Percentiles rank a stretch among this genome's conserved stretches.
These are phyloP conservation scores for Acipenser transmontanus DNA, from an alignment of 2,797 vertebrate genomes.

Conservation along the genomic window DNA sequence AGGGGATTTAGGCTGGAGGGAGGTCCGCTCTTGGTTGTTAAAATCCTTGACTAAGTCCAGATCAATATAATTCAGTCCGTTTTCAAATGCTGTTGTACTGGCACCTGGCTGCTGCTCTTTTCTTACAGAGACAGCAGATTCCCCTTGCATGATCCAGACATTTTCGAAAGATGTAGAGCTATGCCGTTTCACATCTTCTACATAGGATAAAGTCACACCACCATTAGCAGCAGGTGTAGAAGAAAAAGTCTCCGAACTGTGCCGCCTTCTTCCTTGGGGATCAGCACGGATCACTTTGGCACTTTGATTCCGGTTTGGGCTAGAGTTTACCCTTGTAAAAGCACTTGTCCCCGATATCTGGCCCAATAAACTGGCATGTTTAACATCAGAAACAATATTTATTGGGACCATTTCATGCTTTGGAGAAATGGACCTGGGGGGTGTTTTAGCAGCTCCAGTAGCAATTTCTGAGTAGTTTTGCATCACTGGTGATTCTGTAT, in stretches of 20 bases:
- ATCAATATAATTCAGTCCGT: slow-evolving; percentile 79
- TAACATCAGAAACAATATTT: slow-evolving; percentile 27
- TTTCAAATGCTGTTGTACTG: slow-evolving; percentile 44
- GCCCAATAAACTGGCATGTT: slow-evolving; percentile 47
- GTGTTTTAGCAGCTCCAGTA: slow-evolving; percentile 29
- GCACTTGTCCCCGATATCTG: slow-evolving; percentile 53
- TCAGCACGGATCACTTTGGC: slow-evolving; percentile 76
- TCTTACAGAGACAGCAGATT: slow-evolving; percentile 28
- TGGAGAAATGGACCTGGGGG: slow-evolving; percentile 32
- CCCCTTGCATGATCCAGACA: slow-evolving; percentile 67
- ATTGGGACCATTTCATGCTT: slow-evolving; percentile 14
- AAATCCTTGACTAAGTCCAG: slow-evolving; percentile 71
- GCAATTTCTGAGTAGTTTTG: slow-evolving; percentile 32
- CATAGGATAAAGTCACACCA: slow-evolving; percentile 33
- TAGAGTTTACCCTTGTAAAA: slow-evolving; percentile 66
- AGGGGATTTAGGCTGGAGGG: slow-evolving; percentile 32
- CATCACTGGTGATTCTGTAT: slow-evolving; percentile 46
- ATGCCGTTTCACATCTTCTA: slow-evolving; percentile 68
- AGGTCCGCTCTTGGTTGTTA: slow-evolving; percentile 44
- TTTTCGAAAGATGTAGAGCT: slow-evolving; percentile 79
- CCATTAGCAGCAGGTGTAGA: slow-evolving; percentile 52
- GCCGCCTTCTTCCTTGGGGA: slow-evolving; percentile 67
- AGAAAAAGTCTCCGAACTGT: slow-evolving; percentile 77
- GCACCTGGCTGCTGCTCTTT: slow-evolving; percentile 34
- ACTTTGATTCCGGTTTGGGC: slow-evolving; percentile 60